Evolutionary conservation across 2,888 invertebrate species (phyloP), one percentile per base, ranked within the genome.

Genomic region (Ceramica pisi): DNA sequence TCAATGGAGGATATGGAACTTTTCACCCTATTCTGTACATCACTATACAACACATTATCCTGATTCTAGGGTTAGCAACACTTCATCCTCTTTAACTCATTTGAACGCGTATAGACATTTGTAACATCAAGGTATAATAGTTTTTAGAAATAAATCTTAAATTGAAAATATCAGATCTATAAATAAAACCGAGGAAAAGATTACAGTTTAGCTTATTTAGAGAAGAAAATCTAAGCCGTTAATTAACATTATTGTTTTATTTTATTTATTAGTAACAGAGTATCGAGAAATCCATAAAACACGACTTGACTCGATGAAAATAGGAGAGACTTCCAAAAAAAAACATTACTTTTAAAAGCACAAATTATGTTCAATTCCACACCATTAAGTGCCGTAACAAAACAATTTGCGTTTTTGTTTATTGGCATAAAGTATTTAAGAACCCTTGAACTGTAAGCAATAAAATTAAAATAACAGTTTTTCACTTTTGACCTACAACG

Each of bases 391-490:
- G 51, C 56, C 21, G 12, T 46, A 38, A 46, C 2, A 26, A 76
- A 75, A 59, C 46, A 67, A 76, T 67, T 57, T 78, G 14, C 38
- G 41, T 51, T 62, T 38, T 41, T 38, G n/a, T 75, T 69, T 59
- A 62, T 59, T 71, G 56, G 23, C 44, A 60, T 23, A 59, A 67
- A 67, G 8, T 60, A 73, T 21, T 48, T 44, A 35, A 61, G 38
- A 66, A 35, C 26, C 23, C 41, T 57, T 41, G 56, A 74, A 61
- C 75, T 19, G 35, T 51, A 57, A 38, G 26, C 38, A 75, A 75
- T 66, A 66, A 67, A 66, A 67, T 80, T 66, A 75, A 66, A 63
- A 65, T n/a, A 80, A 80, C 76, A 75, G 65, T 69, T 80, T 66
- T 77, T 79, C 61, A 65, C 44, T 66, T 50, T n/a, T 75, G 76